Percentiles rank a stretch among this genome's conserved stretches.
Conservation (phyloP, 2,888 invertebrate species). For the Coenonympha glycerion region DNA sequence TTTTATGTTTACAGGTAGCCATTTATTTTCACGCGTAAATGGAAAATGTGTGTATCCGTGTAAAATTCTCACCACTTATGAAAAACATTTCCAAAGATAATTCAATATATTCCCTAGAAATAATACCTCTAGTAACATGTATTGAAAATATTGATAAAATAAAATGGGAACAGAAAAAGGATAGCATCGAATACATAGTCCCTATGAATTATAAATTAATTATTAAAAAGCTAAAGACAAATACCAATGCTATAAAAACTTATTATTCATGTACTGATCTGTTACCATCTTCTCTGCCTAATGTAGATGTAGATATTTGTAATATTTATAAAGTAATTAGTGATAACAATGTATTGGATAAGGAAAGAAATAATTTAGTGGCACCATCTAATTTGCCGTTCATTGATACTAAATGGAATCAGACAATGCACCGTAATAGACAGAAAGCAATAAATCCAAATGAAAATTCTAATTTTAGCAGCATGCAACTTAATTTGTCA, state of each 20-base stretch:
- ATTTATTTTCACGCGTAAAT: conserved; percentile 36
- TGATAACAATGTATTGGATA: conserved; percentile 43
- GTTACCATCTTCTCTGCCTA: conserved; percentile 34
- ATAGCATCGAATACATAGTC: conserved; percentile 50
- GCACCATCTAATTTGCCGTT: background rate
- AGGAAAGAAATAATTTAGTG: conserved; percentile 25
- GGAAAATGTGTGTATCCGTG: conserved; percentile 48
- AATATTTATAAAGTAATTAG: conserved; percentile 47
- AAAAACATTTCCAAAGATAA: conserved; percentile 38
- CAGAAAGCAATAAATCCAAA: background rate
- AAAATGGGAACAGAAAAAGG: conserved; percentile 44
- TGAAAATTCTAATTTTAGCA: background rate
- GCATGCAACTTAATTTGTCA: background rate
- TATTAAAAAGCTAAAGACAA: conserved; percentile 40
- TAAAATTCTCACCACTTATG: conserved; percentile 54
- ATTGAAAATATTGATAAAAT: conserved; percentile 55
- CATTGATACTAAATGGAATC: background rate
- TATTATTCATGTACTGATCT: conserved; percentile 66
- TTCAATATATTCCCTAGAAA: conserved; percentile 54
- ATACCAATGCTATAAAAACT: conserved; percentile 34
- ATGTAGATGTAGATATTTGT: conserved; percentile 35
- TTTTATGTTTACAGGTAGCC: conserved; percentile 22
- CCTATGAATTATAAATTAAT: conserved; percentile 61
- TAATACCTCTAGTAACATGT: conserved; percentile 52
- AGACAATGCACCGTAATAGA: background rate